These are phyloP conservation scores for Venustaconcha ellipsiformis DNA, from an alignment of 1,140 invertebrate genomes.

Conservation along the genomic window DNA sequence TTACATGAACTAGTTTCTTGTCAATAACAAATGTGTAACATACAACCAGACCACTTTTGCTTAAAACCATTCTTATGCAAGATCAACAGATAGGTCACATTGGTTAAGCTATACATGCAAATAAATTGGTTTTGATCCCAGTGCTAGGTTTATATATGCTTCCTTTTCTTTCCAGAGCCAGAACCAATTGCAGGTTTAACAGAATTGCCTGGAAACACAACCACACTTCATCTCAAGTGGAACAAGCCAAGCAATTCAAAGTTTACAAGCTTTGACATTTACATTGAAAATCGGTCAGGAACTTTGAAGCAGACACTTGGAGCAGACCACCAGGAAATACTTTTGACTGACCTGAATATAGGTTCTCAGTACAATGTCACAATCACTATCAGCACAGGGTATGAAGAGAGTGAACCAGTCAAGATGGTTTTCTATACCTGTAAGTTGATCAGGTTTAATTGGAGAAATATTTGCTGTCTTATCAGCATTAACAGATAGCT, in stretches of 20 bases:
- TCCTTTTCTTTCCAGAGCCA: conserved; percentile 9
- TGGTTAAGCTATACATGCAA: too few relatives aligned
- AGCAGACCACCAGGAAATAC: not conserved
- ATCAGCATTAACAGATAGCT: too few relatives aligned
- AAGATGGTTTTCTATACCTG: conserved; percentile 22
- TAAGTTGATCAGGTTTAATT: not conserved
- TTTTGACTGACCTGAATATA: conserved; percentile 13
- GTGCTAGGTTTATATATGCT: not conserved
- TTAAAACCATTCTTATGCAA: too few relatives aligned
- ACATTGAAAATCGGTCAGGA: conserved; percentile 4
- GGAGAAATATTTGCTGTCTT: too few relatives aligned
- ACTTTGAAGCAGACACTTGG: not conserved
- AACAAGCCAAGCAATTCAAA: conserved; percentile 5
- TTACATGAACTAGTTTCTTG: too few relatives aligned
- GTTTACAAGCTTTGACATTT: conserved; percentile 9
- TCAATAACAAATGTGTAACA: too few relatives aligned
- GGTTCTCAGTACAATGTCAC: conserved; percentile 27
- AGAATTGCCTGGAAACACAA: conserved; percentile 14
- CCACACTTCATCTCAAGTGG: conserved; percentile 20
- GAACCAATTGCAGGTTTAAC: conserved; percentile 7
- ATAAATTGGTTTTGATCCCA: too few relatives aligned
- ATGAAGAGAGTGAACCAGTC: conserved; percentile 20
- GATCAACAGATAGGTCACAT: too few relatives aligned
- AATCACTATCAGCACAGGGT: conserved; percentile 14
- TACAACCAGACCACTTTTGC: too few relatives aligned